Evolutionary conservation across 2,888 invertebrate species (phyloP).

Genomic region (Ectobius pallidus): DNA sequence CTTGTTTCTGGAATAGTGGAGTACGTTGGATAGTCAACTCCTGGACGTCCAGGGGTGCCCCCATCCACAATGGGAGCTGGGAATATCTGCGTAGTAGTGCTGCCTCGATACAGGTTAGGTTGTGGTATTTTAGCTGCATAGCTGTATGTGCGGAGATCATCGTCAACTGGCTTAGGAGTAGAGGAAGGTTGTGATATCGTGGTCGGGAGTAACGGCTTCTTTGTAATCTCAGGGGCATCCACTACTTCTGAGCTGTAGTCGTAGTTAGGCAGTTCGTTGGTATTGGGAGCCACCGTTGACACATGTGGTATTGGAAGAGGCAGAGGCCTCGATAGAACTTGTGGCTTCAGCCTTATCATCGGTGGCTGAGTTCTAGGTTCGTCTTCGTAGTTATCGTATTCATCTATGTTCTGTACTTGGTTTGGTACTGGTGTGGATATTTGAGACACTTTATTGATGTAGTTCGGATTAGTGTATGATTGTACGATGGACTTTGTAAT

Average conservation of each 20-base stretch:
- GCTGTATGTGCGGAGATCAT: background rate
- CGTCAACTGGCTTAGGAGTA: background rate
- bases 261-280: slow-evolving; percentile 24
- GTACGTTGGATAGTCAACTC: slow-evolving; percentile 81
- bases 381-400: slow-evolving; percentile 33
- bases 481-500: background rate
- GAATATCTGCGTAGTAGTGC: slow-evolving; percentile 29
- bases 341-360: background rate
- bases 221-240: background rate
- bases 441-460: background rate
- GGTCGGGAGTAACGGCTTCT: background rate
- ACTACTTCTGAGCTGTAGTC: background rate
- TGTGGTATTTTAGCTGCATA: slow-evolving; percentile 24
- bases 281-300: background rate
- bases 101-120: background rate
- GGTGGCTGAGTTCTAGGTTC: slow-evolving; percentile 1
- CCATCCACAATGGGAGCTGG: slow-evolving; percentile 45
- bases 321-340: background rate
- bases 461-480: background rate
- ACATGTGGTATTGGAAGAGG: slow-evolving; percentile 8
- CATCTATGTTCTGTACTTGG: slow-evolving; percentile 13
- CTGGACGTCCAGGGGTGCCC: slow-evolving; percentile 64
- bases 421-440: slow-evolving; percentile 10
- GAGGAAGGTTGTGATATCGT: background rate
- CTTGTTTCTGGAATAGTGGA: slow-evolving; percentile 75